Conservation (phyloP, 2,888 invertebrate species). For the Melikaiella ostensackeni region DNA sequence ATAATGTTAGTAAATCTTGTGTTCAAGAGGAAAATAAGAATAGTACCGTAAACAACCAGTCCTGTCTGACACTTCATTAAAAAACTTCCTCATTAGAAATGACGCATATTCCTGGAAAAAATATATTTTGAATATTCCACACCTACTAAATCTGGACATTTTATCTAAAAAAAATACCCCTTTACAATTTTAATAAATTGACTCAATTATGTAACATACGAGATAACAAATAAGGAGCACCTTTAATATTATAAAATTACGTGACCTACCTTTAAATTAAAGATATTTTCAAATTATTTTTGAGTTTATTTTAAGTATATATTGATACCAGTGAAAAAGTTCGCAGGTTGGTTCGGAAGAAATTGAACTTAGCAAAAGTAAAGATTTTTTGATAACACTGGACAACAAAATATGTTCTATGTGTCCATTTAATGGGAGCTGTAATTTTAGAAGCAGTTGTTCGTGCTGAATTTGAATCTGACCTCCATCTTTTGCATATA, state of each 20-base stretch:
- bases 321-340: not conserved
- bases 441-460: no score
- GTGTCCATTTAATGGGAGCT: no score
- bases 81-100: not conserved
- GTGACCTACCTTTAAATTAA: not conserved
- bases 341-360: not conserved
- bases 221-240: not conserved
- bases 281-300: not conserved
- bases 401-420: no score
- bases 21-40: not conserved
- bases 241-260: not conserved
- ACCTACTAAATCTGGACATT: not conserved
- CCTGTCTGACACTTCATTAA: not conserved
- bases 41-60: not conserved
- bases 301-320: no score
- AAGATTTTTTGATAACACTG: not conserved
- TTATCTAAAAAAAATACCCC: no score
- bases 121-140: not conserved
- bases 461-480: no score
- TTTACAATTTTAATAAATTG: no score
- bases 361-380: not conserved
- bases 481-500: no score
- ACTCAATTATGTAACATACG: no score
- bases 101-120: not conserved
- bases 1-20: not conserved